These are phyloP conservation scores for Drosophila lutescens DNA, from an alignment of 2,888 invertebrate species.

Conservation along the genomic window DNA sequence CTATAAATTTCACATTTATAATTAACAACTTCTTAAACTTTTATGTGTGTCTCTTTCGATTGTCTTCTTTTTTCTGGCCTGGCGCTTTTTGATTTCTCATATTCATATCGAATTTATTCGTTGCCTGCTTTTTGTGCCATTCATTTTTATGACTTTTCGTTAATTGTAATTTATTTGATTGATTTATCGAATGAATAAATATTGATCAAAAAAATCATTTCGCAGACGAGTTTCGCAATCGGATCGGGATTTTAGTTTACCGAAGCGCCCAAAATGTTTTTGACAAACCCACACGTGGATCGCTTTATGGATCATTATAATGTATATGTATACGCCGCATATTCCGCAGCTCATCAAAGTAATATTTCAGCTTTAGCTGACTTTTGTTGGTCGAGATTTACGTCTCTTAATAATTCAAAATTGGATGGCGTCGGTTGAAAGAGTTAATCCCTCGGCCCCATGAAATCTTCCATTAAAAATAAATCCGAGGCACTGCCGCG, in stretches of 20 bases:
- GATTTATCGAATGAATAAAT: constrained; percentile 76
- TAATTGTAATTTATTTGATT: constrained; percentile 80
- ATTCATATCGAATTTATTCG: constrained; percentile 27
- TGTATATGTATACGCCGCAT: neutral
- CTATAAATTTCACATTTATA: constrained; percentile 74
- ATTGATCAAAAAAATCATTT: constrained; percentile 52
- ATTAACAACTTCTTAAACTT: constrained; percentile 58
- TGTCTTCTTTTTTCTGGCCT: constrained; percentile 13
- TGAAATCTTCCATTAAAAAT: constrained; percentile 69
- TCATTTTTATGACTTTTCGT: constrained; percentile 74
- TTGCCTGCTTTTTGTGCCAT: constrained; percentile 42
- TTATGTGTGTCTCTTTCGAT: constrained; percentile 22
- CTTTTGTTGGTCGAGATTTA: constrained; percentile 59
- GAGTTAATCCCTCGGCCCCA: constrained; percentile 70
- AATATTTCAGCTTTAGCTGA: constrained; percentile 65
- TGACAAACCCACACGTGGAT: constrained; percentile 38
- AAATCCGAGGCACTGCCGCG: constrained; percentile 61
- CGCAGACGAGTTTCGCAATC: constrained; percentile 71
- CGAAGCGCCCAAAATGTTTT: constrained; percentile 19
- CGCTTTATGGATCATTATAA: constrained; percentile 42
- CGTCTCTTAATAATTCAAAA: constrained; percentile 65
- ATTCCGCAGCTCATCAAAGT: constrained; percentile 54
- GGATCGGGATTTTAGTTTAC: constrained; percentile 47
- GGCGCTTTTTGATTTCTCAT: constrained; percentile 36
- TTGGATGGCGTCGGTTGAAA: constrained; percentile 49